Conservation (phyloP, 1,140 invertebrate genomes). For the Pseudomyrmex dendroicus region DNA sequence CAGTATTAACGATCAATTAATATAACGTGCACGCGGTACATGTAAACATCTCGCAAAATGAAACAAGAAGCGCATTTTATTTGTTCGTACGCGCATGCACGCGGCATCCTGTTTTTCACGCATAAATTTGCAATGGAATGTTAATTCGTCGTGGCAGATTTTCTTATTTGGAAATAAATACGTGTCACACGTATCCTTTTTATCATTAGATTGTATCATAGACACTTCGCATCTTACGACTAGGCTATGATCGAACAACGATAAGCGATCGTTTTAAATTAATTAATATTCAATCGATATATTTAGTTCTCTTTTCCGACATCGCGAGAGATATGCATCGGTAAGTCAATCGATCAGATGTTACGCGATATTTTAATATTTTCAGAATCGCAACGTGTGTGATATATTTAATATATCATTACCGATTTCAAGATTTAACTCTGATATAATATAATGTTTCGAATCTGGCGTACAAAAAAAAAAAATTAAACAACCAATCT, state of each 20-base stretch:
- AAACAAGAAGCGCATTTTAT: neutral
- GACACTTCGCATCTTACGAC: neutral
- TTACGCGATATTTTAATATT: neutral
- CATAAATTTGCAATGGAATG: constrained; percentile 1
- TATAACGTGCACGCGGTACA: neutral
- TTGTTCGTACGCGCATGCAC: neutral
- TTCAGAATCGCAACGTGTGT: too few species aligned
- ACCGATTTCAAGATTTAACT: too few species aligned
- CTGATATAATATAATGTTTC: too few species aligned
- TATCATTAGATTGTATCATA: neutral
- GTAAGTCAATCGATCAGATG: too few species aligned
- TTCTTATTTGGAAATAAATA: neutral
- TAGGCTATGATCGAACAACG: too few species aligned
- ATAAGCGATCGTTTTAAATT: too few species aligned
- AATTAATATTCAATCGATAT: too few species aligned
- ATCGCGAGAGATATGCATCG: too few species aligned
- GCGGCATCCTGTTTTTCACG: constrained; percentile 1
- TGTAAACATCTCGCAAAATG: neutral
- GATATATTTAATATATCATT: too few species aligned
- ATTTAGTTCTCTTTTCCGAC: too few species aligned
- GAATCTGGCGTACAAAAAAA: too few species aligned
- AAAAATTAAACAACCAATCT: neutral
- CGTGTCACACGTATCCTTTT: too few species aligned
- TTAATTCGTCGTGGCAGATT: neutral
- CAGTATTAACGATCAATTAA: constrained; percentile 48